phyloP scores from a whole-genome alignment of 1,140 invertebrate species.

The Callitettix versicolor region DNA sequence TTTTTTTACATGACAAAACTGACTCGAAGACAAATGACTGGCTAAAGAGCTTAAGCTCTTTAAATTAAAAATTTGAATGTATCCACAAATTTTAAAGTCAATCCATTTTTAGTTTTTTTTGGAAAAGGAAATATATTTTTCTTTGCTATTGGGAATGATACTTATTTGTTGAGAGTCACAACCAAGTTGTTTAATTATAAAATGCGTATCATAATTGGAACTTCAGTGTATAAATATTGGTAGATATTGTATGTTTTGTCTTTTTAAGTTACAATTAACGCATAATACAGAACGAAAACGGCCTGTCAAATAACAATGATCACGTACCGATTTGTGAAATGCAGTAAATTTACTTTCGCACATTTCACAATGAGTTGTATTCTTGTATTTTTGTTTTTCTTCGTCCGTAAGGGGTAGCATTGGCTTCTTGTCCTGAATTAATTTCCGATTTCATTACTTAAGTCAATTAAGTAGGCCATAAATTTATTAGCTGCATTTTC shows the following conservation, averaged over 20 bases:
- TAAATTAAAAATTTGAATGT: slow-evolving; percentile 4
- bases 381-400: not conserved
- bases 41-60: not conserved
- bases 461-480: slow-evolving; percentile 1
- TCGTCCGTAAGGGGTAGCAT: not conserved
- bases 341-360: slow-evolving; percentile 5
- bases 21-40: slow-evolving; percentile 1
- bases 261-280: slow-evolving; percentile 5
- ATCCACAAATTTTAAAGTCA: slow-evolving; percentile 13
- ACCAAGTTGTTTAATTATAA: slow-evolving; percentile 10
- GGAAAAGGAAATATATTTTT: slow-evolving; percentile 11
- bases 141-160: slow-evolving; percentile 12
- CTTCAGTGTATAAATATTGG: slow-evolving; percentile 5
- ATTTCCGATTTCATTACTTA: not conserved
- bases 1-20: slow-evolving; percentile 7
- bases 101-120: slow-evolving; percentile 3
- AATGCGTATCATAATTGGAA: slow-evolving; percentile 13
- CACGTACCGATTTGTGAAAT: not conserved
- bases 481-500: slow-evolving; percentile 1
- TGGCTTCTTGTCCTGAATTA: not conserved
- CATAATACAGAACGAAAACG: slow-evolving; percentile 2
- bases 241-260: not conserved
- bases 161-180: slow-evolving; percentile 1
- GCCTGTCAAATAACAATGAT: slow-evolving; percentile 9
- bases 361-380: slow-evolving; percentile 2